Conservation (phyloP, 2,888 invertebrate genomes). For the Dexiosoma caninum region DNA sequence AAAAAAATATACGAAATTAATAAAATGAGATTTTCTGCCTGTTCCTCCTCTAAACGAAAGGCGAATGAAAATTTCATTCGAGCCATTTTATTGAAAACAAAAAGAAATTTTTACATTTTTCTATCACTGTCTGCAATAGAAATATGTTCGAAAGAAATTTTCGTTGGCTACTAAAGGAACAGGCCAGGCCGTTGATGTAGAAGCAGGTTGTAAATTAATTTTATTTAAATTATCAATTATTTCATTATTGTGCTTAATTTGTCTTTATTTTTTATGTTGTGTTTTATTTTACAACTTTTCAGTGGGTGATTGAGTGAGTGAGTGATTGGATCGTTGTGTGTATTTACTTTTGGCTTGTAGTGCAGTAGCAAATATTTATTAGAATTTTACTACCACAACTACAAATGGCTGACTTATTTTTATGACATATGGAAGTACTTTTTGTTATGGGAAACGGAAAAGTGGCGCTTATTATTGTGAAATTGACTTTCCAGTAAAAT, state of each 20-base stretch:
- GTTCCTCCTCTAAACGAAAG: too few species aligned
- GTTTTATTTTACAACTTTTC: background rate
- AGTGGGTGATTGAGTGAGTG: background rate
- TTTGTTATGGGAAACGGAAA: conserved; percentile 46
- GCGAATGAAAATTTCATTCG: too few species aligned
- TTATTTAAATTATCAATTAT: conserved; percentile 52
- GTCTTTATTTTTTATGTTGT: background rate
- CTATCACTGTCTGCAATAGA: too few species aligned
- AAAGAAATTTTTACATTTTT: too few species aligned
- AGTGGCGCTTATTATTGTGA: conserved; percentile 53
- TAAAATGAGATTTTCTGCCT: too few species aligned
- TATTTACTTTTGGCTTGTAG: conserved; percentile 7
- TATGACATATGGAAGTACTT: background rate
- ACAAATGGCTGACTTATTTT: conserved; percentile 41
- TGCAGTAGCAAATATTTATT: background rate
- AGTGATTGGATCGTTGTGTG: background rate
- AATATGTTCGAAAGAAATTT: background rate
- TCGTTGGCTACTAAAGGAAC: too few species aligned
- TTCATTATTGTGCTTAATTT: conserved; percentile 31
- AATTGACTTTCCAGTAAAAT: conserved; percentile 46
- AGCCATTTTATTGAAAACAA: too few species aligned
- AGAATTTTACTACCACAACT: conserved; percentile 21
- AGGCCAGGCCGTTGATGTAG: too few species aligned
- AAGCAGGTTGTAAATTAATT: conserved; percentile 21
- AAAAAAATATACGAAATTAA: conserved; percentile 9